Conservation (phyloP, 2,888 invertebrate species). For the Cephus runcator region DNA sequence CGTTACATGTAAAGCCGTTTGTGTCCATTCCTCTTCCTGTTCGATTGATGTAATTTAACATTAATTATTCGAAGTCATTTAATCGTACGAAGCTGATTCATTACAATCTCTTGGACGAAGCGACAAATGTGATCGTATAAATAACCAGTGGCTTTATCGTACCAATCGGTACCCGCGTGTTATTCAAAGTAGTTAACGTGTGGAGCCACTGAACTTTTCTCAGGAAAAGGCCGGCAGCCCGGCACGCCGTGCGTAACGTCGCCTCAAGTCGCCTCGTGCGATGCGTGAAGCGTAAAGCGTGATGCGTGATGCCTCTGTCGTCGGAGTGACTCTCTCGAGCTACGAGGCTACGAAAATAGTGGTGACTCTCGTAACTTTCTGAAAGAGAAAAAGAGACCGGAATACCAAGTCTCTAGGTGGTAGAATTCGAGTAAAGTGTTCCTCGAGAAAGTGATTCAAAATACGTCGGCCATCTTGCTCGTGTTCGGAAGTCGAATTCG, state of each 20-base stretch:
- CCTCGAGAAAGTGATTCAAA: neutral
- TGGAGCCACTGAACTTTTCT: neutral
- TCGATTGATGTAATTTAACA: neutral
- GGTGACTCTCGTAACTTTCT: neutral
- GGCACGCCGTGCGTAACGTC: neutral
- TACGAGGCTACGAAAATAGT: neutral
- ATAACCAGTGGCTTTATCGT: neutral
- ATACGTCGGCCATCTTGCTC: neutral
- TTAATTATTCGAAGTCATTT: neutral
- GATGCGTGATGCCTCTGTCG: neutral
- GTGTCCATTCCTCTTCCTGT: neutral
- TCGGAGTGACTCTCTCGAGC: neutral
- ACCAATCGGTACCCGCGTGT: neutral
- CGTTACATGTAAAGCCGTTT: neutral
- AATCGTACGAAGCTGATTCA: neutral
- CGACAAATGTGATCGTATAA: neutral
- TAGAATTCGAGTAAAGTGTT: neutral
- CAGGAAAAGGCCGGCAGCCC: neutral
- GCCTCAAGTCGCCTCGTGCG: neutral
- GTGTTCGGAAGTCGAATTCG: neutral
- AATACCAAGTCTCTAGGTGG: neutral
- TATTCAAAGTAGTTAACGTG: neutral
- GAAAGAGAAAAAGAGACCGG: neutral
- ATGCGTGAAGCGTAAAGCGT: neutral
- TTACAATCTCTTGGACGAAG: neutral